Evolutionary conservation across 2,888 invertebrate genomes (phyloP), one percentile per base, ranked within the genome.

Genomic region (Brachycybe producta): DNA sequence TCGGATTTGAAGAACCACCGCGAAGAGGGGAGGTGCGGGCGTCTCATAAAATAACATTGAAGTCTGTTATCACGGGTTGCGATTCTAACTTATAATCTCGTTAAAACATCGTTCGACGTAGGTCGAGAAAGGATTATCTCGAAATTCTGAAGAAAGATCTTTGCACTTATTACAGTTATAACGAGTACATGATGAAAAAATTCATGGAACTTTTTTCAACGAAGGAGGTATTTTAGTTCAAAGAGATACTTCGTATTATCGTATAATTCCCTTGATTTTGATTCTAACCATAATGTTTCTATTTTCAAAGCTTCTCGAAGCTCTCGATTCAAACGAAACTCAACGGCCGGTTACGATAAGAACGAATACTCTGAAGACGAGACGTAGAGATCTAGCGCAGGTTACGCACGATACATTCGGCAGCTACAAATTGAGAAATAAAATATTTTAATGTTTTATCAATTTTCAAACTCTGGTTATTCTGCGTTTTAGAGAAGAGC

Each of bases 101-200:
- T 46, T 38, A 1, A 26, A 13, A 5, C 11, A 43, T 43, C 32
- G 24, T 34, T 60, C 65, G 13, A 1, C 8, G 8, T 58, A 80
- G 83, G 60, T 76, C 80, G 2, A 75, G 95, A 28, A 72, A 75
- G 52, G 92, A 94, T 57, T 95, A 97, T 64, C 66, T 84, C 15
- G 76, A 79, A 0, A 71, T 90, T 44, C 71, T 98, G 30, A 75
- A 75, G 49, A 77, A 77, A 59, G 95, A 98, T 71, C 73, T 98
- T 44, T 94, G 94, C 62, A 73, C 76, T 24, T 95, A 94, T 67
- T 98, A 95, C 72, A 88, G 88, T 63, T 99, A 99, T 66, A 99
- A 98, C 70, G 82, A 84, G 50, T 99, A 84, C 66, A 70, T 99
- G 15, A 94, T 99, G 85, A 81, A 81, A 58, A 81, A 82, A 62